phyloP scores from a whole-genome alignment of 1,140 invertebrate genomes.

The Macrocentrus cingulum region DNA sequence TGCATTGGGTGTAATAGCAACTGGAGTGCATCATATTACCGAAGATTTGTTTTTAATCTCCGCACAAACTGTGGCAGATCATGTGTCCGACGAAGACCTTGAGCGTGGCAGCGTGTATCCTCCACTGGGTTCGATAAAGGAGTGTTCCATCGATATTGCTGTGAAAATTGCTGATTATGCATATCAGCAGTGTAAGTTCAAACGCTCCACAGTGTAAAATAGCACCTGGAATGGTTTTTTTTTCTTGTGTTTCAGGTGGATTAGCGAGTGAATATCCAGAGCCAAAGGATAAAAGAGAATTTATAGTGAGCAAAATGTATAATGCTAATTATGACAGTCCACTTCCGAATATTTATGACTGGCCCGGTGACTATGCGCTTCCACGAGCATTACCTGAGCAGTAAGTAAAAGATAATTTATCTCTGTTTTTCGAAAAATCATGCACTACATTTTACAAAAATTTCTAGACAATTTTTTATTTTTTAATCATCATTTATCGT shows the following conservation, averaged over 20 bases:
- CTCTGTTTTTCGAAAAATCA: too few relatives aligned
- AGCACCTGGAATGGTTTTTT: neutral
- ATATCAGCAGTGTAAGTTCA: slow-evolving; percentile 63
- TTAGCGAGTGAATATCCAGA: slow-evolving; percentile 83
- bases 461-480: too few relatives aligned
- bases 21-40: slow-evolving; percentile 83
- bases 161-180: slow-evolving; percentile 70
- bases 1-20: slow-evolving; percentile 85
- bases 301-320: slow-evolving; percentile 76
- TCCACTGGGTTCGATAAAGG: slow-evolving; percentile 70
- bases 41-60: slow-evolving; percentile 90
- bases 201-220: too few relatives aligned
- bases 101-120: slow-evolving; percentile 75
- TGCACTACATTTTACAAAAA: neutral
- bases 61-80: slow-evolving; percentile 75
- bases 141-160: slow-evolving; percentile 75
- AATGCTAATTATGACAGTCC: slow-evolving; percentile 78
- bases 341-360: slow-evolving; percentile 74
- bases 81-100: slow-evolving; percentile 72
- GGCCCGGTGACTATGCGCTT: slow-evolving; percentile 60
- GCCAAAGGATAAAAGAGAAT: slow-evolving; percentile 73
- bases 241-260: slow-evolving; percentile 58
- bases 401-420: slow-evolving; percentile 40
- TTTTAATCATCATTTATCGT: too few relatives aligned
- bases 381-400: slow-evolving; percentile 52